A percentile compares a stretch with the other conserved stretches of the same genome.
These are phyloP conservation scores for Geococcyx californianus DNA, from an alignment of 2,113 vertebrate genomes.

Conservation along the genomic window DNA sequence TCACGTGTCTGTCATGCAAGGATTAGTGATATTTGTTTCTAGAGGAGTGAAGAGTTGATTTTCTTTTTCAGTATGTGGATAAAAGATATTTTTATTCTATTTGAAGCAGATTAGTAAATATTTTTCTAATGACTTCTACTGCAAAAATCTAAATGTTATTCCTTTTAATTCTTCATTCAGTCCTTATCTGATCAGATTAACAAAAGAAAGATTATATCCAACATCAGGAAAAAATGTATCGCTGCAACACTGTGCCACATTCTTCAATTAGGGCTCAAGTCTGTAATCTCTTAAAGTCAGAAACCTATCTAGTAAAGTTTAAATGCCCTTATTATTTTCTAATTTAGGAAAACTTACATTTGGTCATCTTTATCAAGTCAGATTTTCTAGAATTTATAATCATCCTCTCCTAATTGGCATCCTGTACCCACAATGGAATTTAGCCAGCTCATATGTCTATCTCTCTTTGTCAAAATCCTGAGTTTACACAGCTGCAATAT, in stretches of 20 bases:
- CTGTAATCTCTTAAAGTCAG: neutral
- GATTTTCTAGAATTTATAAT: neutral
- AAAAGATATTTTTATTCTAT: neutral
- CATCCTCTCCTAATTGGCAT: neutral
- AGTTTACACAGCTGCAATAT: neutral
- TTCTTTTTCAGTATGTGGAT: neutral
- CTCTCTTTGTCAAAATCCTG: neutral
- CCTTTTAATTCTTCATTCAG: neutral
- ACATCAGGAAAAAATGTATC: neutral
- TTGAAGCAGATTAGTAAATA: neutral
- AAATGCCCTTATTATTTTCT: neutral
- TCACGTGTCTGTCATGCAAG: neutral
- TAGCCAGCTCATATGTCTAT: neutral
- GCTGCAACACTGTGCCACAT: neutral
- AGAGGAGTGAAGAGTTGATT: neutral
- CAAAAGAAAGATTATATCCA: neutral
- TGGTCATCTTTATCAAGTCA: neutral
- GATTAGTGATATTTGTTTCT: neutral
- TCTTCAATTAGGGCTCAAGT: neutral
- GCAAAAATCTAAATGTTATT: neutral
- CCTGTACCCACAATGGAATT: neutral
- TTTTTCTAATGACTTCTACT: neutral
- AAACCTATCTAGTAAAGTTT: neutral
- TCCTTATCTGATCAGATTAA: neutral
- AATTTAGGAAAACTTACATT: neutral